These are phyloP conservation scores for Myopa testacea DNA, from an alignment of 2,888 invertebrate species.

Conservation along the genomic window DNA sequence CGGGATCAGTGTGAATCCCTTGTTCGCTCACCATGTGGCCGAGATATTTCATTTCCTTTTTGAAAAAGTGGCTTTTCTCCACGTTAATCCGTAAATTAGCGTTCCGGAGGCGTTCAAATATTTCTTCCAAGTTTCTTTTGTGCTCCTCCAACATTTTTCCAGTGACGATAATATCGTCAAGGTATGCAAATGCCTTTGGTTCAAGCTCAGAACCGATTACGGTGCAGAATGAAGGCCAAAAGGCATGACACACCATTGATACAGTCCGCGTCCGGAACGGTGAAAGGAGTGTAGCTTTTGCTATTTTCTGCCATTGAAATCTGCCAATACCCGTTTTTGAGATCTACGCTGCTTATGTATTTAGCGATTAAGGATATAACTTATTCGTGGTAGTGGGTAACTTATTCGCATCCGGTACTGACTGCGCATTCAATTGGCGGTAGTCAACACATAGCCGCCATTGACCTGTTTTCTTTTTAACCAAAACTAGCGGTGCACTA, in stretches of 20 bases:
- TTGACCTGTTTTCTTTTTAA: conserved; percentile 11
- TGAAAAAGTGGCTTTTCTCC: conserved; percentile 7
- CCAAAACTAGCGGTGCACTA: conserved; percentile 29
- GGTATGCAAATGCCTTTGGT: not conserved
- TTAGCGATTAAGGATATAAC: conserved; percentile 6
- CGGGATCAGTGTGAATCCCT: not conserved
- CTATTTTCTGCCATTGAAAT: not conserved
- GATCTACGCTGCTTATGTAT: conserved; percentile 3
- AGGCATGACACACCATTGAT: conserved; percentile 6
- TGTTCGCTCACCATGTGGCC: not conserved
- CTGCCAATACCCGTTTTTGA: conserved; percentile 14
- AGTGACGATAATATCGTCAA: not conserved
- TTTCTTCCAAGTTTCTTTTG: not conserved
- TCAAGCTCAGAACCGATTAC: not conserved
- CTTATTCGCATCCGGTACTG: conserved; percentile 12
- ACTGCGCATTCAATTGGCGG: conserved; percentile 12
- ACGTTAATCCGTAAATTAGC: not conserved
- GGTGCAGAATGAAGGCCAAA: not conserved
- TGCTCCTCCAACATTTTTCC: not conserved
- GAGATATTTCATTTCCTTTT: not conserved
- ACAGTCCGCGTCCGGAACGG: not conserved
- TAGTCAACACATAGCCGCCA: conserved; percentile 37
- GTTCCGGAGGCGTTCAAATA: not conserved
- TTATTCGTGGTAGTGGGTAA: conserved; percentile 10
- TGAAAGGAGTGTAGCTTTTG: conserved; percentile 15